Evolutionary conservation across 2,113 vertebrate species (phyloP).

Genomic region (Petroica traversi): DNA sequence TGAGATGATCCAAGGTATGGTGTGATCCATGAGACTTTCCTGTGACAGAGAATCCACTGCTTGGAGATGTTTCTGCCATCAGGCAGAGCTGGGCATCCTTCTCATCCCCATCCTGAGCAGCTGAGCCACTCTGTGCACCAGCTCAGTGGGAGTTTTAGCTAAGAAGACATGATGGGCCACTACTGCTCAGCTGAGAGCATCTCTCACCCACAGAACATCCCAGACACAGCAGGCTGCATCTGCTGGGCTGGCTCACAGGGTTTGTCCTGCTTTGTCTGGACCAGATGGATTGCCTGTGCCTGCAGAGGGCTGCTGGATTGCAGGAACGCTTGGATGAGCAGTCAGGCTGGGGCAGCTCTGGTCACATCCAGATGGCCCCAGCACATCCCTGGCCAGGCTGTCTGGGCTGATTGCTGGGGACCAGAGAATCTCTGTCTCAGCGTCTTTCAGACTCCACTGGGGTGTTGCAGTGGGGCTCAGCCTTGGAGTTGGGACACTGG

Average conservation of each 20-base stretch:
- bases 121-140: background rate
- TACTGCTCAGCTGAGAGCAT: background rate
- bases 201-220: rapidly evolving
- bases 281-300: background rate
- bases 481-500: rapidly evolving
- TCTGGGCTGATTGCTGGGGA: too few species aligned
- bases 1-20: background rate
- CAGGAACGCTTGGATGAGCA: background rate
- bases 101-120: background rate
- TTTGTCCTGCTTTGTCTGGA: background rate
- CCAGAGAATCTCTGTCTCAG: background rate
- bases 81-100: background rate
- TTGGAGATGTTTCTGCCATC: background rate
- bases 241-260: background rate
- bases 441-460: background rate
- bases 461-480: rapidly evolving
- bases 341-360: background rate
- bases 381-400: background rate
- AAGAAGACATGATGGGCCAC: background rate
- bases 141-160: background rate
- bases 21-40: background rate
- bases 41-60: background rate
- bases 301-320: background rate
- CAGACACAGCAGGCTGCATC: background rate
- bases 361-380: background rate